Evolutionary conservation across 2,797 vertebrate genomes (phyloP).

Genomic region (Mormyrops boulengeri): DNA sequence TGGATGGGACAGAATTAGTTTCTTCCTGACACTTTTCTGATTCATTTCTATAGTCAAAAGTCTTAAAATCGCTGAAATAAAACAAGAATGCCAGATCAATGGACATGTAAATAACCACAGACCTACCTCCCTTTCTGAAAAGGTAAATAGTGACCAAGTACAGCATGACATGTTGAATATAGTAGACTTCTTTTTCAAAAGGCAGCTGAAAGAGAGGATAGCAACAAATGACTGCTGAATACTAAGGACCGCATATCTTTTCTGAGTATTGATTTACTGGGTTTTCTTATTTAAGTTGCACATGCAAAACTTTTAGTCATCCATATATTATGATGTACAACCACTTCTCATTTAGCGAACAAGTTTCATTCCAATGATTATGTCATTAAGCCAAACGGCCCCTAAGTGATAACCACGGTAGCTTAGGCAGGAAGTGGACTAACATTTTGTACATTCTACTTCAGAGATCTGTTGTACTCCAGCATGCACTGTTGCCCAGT

Average conservation of each 20-base stretch:
- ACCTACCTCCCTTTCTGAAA: conserved; percentile 88
- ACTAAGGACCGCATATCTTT: not conserved
- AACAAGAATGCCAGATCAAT: not conserved
- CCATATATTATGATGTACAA: not conserved
- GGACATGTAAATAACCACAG: not conserved
- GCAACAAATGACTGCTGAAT: conserved; percentile 1
- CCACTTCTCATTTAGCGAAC: not conserved
- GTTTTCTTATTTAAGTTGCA: not conserved
- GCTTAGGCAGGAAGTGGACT: not conserved
- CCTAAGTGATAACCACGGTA: not conserved
- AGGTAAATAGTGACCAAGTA: conserved; percentile 94
- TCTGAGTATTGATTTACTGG: not conserved
- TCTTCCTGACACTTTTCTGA: not conserved
- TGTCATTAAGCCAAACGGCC: not conserved
- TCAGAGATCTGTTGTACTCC: not conserved
- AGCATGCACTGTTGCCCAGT: not conserved
- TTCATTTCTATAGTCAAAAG: not conserved
- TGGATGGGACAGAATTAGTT: not conserved
- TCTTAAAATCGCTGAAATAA: not conserved
- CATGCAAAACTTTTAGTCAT: not conserved
- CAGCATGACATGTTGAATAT: conserved; percentile 94
- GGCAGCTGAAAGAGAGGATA: conserved; percentile 71
- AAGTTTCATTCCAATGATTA: not conserved
- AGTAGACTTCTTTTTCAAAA: conserved; percentile 94
- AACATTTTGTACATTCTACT: not conserved